These are phyloP conservation scores for Diarsia mendica DNA, from an alignment of 2,888 invertebrate species.

Conservation along the genomic window DNA sequence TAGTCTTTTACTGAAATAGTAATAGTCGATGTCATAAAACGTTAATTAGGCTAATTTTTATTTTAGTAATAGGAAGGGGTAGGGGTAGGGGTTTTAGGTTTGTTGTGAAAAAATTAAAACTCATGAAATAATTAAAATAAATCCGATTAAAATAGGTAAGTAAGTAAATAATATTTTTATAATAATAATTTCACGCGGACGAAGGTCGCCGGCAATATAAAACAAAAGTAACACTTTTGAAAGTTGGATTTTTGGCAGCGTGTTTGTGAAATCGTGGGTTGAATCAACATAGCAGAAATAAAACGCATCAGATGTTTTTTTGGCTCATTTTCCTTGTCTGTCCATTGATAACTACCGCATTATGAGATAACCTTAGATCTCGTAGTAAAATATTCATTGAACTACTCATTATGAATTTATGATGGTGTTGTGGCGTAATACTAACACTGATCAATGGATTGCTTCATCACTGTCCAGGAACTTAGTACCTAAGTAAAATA, in stretches of 20 bases:
- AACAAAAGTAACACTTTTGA: constrained; percentile 8
- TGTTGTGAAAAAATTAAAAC: too few relatives aligned
- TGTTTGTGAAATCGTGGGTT: constrained; percentile 9
- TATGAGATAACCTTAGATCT: constrained; percentile 41
- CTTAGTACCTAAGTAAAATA: not conserved
- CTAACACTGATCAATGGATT: not conserved
- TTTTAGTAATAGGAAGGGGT: too few relatives aligned
- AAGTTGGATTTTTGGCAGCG: constrained; percentile 17
- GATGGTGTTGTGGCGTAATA: not conserved
- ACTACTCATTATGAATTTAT: too few relatives aligned
- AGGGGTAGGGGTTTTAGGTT: too few relatives aligned
- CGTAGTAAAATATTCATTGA: constrained; percentile 21
- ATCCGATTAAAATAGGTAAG: too few relatives aligned
- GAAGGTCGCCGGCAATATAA: not conserved
- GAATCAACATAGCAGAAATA: constrained; percentile 16
- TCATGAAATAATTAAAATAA: too few relatives aligned
- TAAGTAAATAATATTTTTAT: too few relatives aligned
- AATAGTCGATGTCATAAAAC: too few relatives aligned
- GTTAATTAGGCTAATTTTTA: too few relatives aligned
- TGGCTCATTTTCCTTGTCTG: constrained; percentile 45
- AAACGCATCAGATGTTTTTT: constrained; percentile 31
- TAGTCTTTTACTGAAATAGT: too few relatives aligned
- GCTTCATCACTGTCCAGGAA: not conserved
- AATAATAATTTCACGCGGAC: too few relatives aligned
- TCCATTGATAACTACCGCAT: constrained; percentile 44